Conservation (phyloP, 2,113 vertebrate genomes). For the Spea multiplicata region DNA sequence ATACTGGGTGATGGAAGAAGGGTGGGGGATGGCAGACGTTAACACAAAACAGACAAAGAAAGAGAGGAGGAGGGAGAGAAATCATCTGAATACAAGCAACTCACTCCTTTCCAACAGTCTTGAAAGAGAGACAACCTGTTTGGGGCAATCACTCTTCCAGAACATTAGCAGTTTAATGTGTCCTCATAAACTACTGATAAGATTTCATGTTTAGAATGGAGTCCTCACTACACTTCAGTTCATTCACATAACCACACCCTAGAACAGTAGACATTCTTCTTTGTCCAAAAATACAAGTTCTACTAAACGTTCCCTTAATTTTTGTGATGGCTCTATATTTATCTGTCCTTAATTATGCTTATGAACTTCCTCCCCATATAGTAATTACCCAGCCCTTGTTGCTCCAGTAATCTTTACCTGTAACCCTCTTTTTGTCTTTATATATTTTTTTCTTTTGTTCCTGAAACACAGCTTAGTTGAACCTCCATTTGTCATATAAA, state of each 20-base stretch:
- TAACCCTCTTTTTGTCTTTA: no score
- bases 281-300: no score
- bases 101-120: conserved; percentile 5
- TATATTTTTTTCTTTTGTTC: no score
- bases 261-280: not conserved
- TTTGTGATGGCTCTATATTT: no score
- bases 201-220: not conserved
- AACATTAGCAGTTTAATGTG: not conserved
- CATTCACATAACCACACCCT: not conserved
- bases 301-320: no score
- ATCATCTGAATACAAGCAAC: conserved; percentile 10
- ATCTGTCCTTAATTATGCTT: no score
- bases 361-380: no score
- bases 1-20: conserved; percentile 34
- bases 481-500: not conserved
- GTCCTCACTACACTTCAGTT: not conserved
- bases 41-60: conserved; percentile 46
- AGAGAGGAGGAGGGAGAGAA: conserved; percentile 14
- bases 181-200: no score
- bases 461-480: no score
- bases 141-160: not conserved
- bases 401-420: no score
- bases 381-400: no score
- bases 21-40: conserved; percentile 34
- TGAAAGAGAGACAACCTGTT: not conserved